Conservation (phyloP, 2,113 vertebrate species). For the Nyctibius bracteatus region DNA sequence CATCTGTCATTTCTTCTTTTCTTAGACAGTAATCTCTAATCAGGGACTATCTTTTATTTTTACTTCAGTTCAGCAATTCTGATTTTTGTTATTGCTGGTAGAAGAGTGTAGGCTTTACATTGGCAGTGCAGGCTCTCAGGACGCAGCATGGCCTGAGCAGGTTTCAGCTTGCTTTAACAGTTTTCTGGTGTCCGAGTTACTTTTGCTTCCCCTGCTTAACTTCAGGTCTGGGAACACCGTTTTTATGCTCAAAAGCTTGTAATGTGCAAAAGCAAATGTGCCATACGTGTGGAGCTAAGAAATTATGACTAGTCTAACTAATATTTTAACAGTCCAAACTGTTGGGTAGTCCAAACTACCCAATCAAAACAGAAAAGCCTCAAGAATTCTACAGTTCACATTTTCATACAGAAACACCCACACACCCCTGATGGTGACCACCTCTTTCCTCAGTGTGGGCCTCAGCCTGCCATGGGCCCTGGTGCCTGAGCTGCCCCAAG, state of each 20-base stretch:
- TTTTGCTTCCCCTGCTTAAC: neutral
- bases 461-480: neutral
- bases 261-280: neutral
- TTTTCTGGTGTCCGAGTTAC: neutral
- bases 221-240: neutral
- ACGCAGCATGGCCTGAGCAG: neutral
- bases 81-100: neutral
- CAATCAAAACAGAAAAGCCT: neutral
- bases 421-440: fast-evolving
- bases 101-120: neutral
- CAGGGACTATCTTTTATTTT: neutral
- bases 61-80: neutral
- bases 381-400: neutral
- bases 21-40: neutral
- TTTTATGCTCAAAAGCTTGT: neutral
- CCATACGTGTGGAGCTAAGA: neutral
- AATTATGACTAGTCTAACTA: neutral
- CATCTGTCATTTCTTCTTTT: neutral
- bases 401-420: neutral
- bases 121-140: neutral
- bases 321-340: neutral
- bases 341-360: neutral
- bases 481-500: neutral
- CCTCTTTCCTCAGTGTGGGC: fast-evolving
- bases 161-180: neutral